Evolutionary conservation across 2,113 vertebrate species (phyloP), one percentile per base, ranked within the genome.

Genomic region (Holacanthus passer): DNA sequence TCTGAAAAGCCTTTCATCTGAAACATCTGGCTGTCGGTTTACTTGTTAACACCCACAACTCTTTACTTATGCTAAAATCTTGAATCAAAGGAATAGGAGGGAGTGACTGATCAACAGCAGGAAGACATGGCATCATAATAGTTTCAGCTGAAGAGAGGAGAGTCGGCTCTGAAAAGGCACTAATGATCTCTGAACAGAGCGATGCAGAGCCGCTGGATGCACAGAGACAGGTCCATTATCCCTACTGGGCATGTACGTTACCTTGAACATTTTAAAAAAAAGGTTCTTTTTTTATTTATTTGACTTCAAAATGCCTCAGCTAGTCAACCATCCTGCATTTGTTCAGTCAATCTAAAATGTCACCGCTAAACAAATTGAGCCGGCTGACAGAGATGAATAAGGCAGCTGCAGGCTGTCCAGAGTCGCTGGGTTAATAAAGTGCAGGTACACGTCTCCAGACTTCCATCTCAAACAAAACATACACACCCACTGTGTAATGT

Each of bases 321-420:
- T 85, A 77, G 67, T 92, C 92, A 84, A 68, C 86, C 88, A 75
- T 74, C 35, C 59, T 84, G 65, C 75, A 41, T 91, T 84, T 92
- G 71, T 70, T 86, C 83, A 69, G 62, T 74, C 64, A 45, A 81
- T 90, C 77, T 86, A 55, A 95, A 94, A 93, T 94, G 91, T 93
- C 91, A 93, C 47, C 81, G 58, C 76, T 81, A 84, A 91, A 88
- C 83, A 87, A 90, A 93, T 78, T 77, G 84, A 90, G 87, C 45
- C 13, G 41, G 50, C 77, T 89, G 93, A 91, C 81, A 62, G 63
- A 89, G 88, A 93, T 91, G 75, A 88, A 93, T 89, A 82, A 81
- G 65, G 63, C 74, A 55, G 73, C 93, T 82, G 74, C 52, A 27
- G 87, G 91, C 86, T 50, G 39, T 75, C 19, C 72, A 60, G n/a